Base-by-base conservation (phyloP, 2,113 vertebrate genomes). In the Neoarius graeffei region DNA sequence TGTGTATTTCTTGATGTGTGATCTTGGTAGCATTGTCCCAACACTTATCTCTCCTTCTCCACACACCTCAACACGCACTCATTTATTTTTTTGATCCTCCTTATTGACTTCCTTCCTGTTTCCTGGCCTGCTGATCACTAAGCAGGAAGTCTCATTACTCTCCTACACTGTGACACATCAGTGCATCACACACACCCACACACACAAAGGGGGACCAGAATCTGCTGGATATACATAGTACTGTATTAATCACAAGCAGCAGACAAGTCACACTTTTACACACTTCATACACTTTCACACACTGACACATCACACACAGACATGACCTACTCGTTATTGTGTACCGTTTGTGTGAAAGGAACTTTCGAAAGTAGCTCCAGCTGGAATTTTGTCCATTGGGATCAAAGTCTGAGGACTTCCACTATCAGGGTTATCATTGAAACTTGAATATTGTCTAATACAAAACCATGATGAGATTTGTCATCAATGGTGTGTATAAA, bases 71-170 rank as follows among this genome's bases (percentile, higher is more conserved):
- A 57, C 59, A 56, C 66, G 64, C 57, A 42, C 10, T 23, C 64
- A 64, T 52, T 73, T 50, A 81, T 87, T 56, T 42, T 60, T 73
- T 89, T 83, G 10, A 86, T 79, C 80, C 88, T 87, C 88, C 88
- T 85, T 60, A 52, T 83, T 83, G 15, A 89, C 89, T 94, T 93
- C 92, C 92, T 94, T 94, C 93, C 94, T 94, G 92, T 86, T 95
- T 95, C 94, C 91, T 91, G 92, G 92, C 90, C 91, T 84, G 92
- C 86, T 94, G 93, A 94, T 93, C 91, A 4, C 85, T 88, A 85
- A 90, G 91, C 94, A 93, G 93, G 93, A 94, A 94, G 90, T 90
- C 85, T 87, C 88, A 86, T 88, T 50, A 74, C 92, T 92, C 88
- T 85, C 82, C 85, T 83, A 87, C 25, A 76, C 87, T 90, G 76